These are phyloP conservation scores for Antennarius maculatus DNA, from an alignment of 2,797 vertebrate genomes.

Conservation along the genomic window DNA sequence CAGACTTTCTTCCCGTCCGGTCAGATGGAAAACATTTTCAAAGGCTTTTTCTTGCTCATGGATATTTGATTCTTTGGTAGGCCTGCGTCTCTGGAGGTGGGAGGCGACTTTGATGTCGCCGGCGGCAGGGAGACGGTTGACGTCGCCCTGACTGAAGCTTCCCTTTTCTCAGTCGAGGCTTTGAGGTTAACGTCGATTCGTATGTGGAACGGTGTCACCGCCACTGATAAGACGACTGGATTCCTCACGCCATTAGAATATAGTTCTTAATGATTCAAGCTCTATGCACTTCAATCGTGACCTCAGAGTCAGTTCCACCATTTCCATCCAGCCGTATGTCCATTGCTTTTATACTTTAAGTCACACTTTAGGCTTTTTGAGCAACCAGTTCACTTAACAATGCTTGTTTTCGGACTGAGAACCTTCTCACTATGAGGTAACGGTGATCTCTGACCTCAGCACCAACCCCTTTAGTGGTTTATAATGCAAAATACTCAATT, in stretches of 20 bases:
- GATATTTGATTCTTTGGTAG: slow-evolving; percentile 23
- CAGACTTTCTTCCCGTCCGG: slow-evolving; percentile 38
- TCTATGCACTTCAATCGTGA: neutral
- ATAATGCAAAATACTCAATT: neutral
- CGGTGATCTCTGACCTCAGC: too few species aligned
- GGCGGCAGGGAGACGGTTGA: slow-evolving; percentile 14
- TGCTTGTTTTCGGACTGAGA: too few species aligned
- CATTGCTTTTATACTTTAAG: too few species aligned
- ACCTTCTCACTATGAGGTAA: too few species aligned
- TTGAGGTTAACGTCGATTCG: slow-evolving; percentile 23
- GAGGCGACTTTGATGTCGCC: slow-evolving; percentile 37
- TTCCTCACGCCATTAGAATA: neutral
- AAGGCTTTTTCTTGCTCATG: slow-evolving; percentile 3
- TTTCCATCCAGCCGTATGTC: too few species aligned
- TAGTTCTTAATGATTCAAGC: neutral
- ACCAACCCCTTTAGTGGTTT: too few species aligned
- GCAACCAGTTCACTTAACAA: too few species aligned
- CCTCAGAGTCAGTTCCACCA: slow-evolving; percentile 1
- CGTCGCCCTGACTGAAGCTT: slow-evolving; percentile 8
- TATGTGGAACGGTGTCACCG: slow-evolving; percentile 21
- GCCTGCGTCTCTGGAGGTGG: slow-evolving; percentile 6
- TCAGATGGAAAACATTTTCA: slow-evolving; percentile 26
- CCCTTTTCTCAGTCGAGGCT: slow-evolving; percentile 13
- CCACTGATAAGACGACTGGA: neutral
- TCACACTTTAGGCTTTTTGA: too few species aligned